Evolutionary conservation across 2,888 invertebrate genomes (phyloP).

Genomic region (Pseudanteris insignis): DNA sequence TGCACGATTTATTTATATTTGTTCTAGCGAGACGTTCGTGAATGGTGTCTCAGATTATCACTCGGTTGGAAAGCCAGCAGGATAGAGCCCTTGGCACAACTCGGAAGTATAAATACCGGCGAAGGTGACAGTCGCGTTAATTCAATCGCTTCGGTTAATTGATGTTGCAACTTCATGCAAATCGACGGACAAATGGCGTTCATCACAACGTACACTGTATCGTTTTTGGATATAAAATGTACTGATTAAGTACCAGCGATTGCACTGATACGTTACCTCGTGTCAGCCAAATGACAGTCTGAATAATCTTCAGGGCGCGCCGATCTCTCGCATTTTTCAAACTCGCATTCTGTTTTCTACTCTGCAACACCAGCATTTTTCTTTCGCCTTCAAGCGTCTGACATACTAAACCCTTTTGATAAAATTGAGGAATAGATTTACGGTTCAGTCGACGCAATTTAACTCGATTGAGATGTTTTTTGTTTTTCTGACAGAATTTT

Average conservation of each 20-base stretch:
- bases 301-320: slow-evolving; percentile 18
- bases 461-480: too few relatives aligned
- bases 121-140: slow-evolving; percentile 30
- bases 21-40: slow-evolving; percentile 27
- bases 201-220: slow-evolving; percentile 28
- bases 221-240: slow-evolving; percentile 20
- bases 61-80: slow-evolving; percentile 29
- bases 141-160: slow-evolving; percentile 35
- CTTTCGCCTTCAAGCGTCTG: slow-evolving; percentile 12
- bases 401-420: slow-evolving; percentile 6
- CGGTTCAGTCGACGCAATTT: too few relatives aligned
- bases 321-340: slow-evolving; percentile 20
- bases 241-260: slow-evolving; percentile 21
- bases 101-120: slow-evolving; percentile 33
- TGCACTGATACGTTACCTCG: slow-evolving; percentile 20
- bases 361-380: slow-evolving; percentile 21
- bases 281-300: slow-evolving; percentile 21
- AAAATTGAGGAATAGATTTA: slow-evolving; percentile 11
- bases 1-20: slow-evolving; percentile 32
- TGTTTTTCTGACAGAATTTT: slow-evolving; percentile 1
- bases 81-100: slow-evolving; percentile 40
- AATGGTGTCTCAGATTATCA: slow-evolving; percentile 35
- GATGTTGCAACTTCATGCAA: slow-evolving; percentile 29
- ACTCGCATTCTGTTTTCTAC: slow-evolving; percentile 18
- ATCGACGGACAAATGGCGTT: slow-evolving; percentile 27